phyloP scores from a whole-genome alignment of 2,797 vertebrate genomes.

The Dermochelys coriacea region DNA sequence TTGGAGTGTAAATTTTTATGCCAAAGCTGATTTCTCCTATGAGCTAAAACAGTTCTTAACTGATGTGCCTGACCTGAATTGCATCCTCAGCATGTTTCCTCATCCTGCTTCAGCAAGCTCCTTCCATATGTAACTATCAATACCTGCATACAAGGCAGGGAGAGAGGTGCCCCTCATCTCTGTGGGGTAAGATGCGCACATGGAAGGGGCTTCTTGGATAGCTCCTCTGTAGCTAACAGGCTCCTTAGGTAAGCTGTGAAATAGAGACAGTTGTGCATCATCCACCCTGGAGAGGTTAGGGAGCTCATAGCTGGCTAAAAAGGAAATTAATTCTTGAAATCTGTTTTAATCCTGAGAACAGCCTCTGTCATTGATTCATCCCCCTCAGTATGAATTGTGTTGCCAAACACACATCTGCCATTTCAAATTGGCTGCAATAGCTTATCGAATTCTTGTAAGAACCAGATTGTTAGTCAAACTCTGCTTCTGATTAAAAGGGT shows the following conservation, averaged over 20 bases:
- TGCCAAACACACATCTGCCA: neutral
- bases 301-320: neutral
- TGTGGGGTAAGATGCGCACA: neutral
- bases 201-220: rapidly evolving
- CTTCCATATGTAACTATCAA: rapidly evolving
- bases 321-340: rapidly evolving
- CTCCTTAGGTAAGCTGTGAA: neutral
- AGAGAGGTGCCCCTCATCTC: neutral
- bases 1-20: slow-evolving; percentile 17
- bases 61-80: neutral
- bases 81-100: neutral
- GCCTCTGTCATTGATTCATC: neutral
- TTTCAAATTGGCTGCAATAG: slow-evolving; percentile 3
- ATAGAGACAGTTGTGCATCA: neutral
- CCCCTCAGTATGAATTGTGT: rapidly evolving
- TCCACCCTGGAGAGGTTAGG: rapidly evolving
- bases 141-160: rapidly evolving
- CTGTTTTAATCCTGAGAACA: neutral
- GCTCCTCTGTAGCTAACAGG: neutral
- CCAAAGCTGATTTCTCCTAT: slow-evolving; percentile 45
- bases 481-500: neutral
- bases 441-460: slow-evolving; percentile 45
- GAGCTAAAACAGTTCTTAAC: slow-evolving; percentile 45
- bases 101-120: too few relatives aligned
- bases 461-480: slow-evolving; percentile 46